A percentile compares a stretch with the other conserved stretches of the same genome.
phyloP scores from a whole-genome alignment of 1,140 invertebrate genomes.

The Oscheius sp. region DNA sequence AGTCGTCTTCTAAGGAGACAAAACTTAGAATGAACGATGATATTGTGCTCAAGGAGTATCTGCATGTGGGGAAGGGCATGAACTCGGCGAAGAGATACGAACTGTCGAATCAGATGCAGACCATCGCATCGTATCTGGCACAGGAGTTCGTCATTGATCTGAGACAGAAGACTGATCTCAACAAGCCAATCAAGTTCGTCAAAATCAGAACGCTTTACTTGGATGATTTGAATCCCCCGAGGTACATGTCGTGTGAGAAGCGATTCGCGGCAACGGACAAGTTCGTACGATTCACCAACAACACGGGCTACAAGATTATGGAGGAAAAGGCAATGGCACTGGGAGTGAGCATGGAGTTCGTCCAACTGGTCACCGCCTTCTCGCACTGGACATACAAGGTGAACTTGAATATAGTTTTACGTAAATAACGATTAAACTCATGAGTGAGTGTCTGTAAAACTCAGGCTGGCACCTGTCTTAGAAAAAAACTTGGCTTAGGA shows the following conservation, averaged over 20 bases:
- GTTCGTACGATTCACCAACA: constrained; percentile 38
- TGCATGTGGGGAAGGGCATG: neutral
- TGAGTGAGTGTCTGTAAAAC: too few species aligned
- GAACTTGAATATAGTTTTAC: neutral
- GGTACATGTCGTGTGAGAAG: constrained; percentile 24
- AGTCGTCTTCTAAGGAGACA: too few species aligned
- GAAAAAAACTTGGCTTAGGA: too few species aligned
- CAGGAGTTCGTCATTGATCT: constrained; percentile 14
- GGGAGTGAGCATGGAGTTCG: constrained; percentile 13
- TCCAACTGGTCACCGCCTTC: constrained; percentile 28
- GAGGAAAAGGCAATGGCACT: constrained; percentile 4
- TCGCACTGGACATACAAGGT: constrained; percentile 36
- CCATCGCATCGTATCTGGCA: constrained; percentile 30
- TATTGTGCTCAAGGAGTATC: constrained; percentile 36
- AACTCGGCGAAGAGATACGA: constrained; percentile 20
- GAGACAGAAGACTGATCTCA: neutral
- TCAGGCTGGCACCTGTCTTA: too few species aligned
- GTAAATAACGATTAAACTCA: neutral
- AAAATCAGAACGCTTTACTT: constrained; percentile 16
- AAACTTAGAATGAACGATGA: neutral
- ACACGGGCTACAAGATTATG: constrained; percentile 16
- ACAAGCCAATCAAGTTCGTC: constrained; percentile 23
- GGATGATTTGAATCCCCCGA: neutral
- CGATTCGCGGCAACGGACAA: neutral
- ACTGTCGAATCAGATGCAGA: constrained; percentile 28